Conservation (phyloP, 2,888 invertebrate genomes). For the Aromia moschata region DNA sequence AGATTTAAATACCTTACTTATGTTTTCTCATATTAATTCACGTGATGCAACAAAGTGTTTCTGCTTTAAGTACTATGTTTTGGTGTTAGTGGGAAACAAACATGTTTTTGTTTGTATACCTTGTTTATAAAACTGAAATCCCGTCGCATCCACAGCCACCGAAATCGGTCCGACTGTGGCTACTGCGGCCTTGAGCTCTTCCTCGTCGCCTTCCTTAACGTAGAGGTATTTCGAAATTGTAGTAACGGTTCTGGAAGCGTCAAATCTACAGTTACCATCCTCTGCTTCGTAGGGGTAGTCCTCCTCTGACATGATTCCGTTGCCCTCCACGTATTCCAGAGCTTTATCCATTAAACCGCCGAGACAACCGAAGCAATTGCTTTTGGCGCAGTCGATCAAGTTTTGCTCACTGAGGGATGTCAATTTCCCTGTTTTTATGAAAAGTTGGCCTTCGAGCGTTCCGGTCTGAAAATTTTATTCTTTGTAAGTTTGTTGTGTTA, state of each 20-base stretch:
- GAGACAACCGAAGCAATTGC: slow-evolving; percentile 87
- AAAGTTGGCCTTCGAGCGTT: slow-evolving; percentile 90
- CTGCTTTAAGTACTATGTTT: too few species aligned
- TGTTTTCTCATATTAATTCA: too few species aligned
- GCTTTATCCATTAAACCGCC: slow-evolving; percentile 86
- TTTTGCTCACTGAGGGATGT: slow-evolving; percentile 92
- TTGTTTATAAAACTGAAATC: slow-evolving; percentile 81
- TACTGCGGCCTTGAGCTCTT: slow-evolving; percentile 36
- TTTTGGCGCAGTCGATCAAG: slow-evolving; percentile 83
- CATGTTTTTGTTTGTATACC: too few species aligned
- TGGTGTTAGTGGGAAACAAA: too few species aligned
- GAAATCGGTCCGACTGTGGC: slow-evolving; percentile 40
- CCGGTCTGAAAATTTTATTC: slow-evolving; percentile 83
- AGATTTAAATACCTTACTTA: too few species aligned
- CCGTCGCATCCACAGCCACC: slow-evolving; percentile 43
- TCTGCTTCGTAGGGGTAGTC: slow-evolving; percentile 86
- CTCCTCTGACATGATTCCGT: slow-evolving; percentile 85
- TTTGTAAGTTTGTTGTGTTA: too few species aligned
- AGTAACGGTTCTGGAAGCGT: slow-evolving; percentile 73
- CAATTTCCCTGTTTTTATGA: slow-evolving; percentile 77
- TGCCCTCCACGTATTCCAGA: slow-evolving; percentile 82
- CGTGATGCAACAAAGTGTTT: too few species aligned
- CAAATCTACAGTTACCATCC: slow-evolving; percentile 77
- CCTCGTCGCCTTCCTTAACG: slow-evolving; percentile 60
- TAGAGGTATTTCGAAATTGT: slow-evolving; percentile 82